Base-by-base conservation (phyloP, 35 echinoderm and acorn worm species). In the Apostichopus japonicus region DNA sequence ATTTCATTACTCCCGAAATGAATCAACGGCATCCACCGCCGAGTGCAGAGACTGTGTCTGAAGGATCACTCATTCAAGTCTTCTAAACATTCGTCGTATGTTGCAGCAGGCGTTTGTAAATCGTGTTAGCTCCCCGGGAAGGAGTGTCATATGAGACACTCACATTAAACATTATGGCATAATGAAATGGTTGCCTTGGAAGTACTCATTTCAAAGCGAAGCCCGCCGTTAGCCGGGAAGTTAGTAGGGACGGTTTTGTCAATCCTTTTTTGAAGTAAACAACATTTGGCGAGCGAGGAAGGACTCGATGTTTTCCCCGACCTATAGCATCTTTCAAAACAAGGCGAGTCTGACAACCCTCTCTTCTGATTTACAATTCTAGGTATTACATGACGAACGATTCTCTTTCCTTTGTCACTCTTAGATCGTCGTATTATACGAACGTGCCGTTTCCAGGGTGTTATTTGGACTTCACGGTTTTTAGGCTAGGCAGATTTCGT, bases 261-360 rank as follows among this genome's bases (percentile, higher is more conserved):
- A 24, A 13, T 17, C 6, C 16, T 52, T 16, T 16, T n/a, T 54
- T 52, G 79, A 83, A 44, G 51, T 83, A 83, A 83, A 83, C 79
- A 83, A 83, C 79, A 83, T 83, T 83, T 83, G 79, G 79, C 51
- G 51, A 83, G 79, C 79, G 79, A 83, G 33, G 79, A 13, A 44
- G 54, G 54, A 83, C 25, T 83, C 24, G 6, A 83, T 83, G 79
- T 83, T 83, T 83, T 83, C 10, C 52, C 54, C 24, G 11, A 83
- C 54, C 51, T 19, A 55, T 8, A 55, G 55, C 6, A 83, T 44
- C 44, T 83, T 83, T 44, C 79, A 83, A 83, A 83, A 83, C 79
- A 83, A 13, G 79, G n/a, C 13, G 63, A 67, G 63, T 15, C 63
- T 67, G 63, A 67, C 63, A 67, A 19, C 11, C 63, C 11, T 11